Conservation (phyloP, 2,888 invertebrate genomes). For the Drepanosiphum platanoidis region DNA sequence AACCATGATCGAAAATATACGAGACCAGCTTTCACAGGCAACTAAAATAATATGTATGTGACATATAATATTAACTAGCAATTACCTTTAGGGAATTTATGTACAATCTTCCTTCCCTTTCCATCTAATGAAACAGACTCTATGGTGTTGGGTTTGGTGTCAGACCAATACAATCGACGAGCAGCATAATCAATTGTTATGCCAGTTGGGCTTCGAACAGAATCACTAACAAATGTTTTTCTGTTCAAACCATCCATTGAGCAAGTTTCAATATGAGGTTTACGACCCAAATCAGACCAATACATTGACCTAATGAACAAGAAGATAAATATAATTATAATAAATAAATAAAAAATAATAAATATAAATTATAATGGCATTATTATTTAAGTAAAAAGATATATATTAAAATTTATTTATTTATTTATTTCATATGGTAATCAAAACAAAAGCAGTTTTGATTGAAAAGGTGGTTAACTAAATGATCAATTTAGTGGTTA, state of each 20-base stretch:
- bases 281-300: constrained; percentile 80
- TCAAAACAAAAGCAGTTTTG: no score
- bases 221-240: constrained; percentile 71
- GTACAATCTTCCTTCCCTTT: constrained; percentile 69
- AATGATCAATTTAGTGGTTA: no score
- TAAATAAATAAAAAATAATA: background rate
- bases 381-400: background rate
- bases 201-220: constrained; percentile 78
- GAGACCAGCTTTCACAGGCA: background rate
- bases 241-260: constrained; percentile 75
- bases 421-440: no score
- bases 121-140: constrained; percentile 79
- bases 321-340: background rate
- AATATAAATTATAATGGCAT: background rate
- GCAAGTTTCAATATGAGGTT: constrained; percentile 73
- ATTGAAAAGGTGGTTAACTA: no score
- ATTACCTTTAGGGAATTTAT: constrained; percentile 61
- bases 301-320: constrained; percentile 72
- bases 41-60: background rate
- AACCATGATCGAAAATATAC: background rate
- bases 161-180: constrained; percentile 83
- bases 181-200: constrained; percentile 80
- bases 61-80: background rate
- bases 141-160: constrained; percentile 79
- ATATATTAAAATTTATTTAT: no score